Conservation (phyloP, 2,797 vertebrate species). For the Fundulus diaphanus region DNA sequence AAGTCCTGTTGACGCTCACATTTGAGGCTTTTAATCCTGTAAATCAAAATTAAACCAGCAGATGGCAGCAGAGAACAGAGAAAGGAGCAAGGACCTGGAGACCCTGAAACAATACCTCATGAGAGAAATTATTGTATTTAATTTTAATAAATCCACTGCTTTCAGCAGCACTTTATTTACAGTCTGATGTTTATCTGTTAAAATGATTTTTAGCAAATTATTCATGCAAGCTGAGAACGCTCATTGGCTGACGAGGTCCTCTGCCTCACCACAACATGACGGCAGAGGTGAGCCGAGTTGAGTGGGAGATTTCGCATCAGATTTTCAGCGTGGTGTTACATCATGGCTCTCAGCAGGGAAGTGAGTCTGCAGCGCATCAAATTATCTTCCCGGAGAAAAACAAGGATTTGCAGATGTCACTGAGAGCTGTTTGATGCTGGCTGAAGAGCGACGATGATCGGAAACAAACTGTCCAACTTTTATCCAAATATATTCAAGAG, state of each 20-base stretch:
- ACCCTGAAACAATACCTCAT: too few species aligned
- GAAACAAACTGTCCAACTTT: slow-evolving; percentile 7
- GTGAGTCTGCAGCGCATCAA: neutral
- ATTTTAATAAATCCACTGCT: too few species aligned
- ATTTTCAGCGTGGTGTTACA: slow-evolving; percentile 5
- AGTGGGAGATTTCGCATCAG: slow-evolving; percentile 8
- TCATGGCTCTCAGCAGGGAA: slow-evolving; percentile 14
- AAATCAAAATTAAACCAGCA: slow-evolving; percentile 3
- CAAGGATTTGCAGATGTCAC: slow-evolving; percentile 16
- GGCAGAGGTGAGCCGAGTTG: neutral
- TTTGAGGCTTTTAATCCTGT: neutral
- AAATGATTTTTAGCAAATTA: neutral
- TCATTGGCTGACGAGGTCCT: neutral
- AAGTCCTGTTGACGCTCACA: too few species aligned
- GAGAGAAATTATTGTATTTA: neutral
- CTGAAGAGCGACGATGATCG: neutral
- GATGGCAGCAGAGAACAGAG: slow-evolving; percentile 9
- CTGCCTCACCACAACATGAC: neutral
- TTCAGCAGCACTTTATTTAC: neutral
- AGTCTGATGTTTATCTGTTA: neutral
- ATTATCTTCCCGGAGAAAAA: slow-evolving; percentile 7
- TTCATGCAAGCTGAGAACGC: neutral
- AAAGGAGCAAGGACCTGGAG: neutral
- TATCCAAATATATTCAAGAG: slow-evolving; percentile 1
- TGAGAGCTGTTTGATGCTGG: slow-evolving; percentile 10